Evolutionary conservation across 2,888 invertebrate genomes (phyloP).

Genomic region (Cheilosia scutellata): DNA sequence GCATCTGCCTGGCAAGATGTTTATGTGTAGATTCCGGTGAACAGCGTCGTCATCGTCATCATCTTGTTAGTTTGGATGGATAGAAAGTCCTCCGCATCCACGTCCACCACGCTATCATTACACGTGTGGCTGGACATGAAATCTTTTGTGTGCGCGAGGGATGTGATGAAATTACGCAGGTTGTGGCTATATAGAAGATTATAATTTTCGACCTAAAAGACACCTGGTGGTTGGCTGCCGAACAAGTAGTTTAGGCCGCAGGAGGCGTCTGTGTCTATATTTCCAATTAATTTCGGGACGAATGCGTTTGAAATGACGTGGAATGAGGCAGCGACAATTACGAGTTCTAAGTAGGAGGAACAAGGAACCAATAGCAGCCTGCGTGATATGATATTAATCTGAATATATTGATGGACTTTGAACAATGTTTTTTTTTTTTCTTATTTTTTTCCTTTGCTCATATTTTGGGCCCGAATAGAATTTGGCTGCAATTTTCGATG

Average conservation of each 20-base stretch:
- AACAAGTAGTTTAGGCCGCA: conserved; percentile 11
- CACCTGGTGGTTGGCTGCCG: conserved; percentile 53
- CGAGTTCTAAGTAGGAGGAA: conserved; percentile 32
- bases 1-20: conserved; percentile 74
- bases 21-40: conserved; percentile 59
- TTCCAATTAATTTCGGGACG: conserved; percentile 65
- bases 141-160: conserved; percentile 56
- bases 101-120: conserved; percentile 42
- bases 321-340: conserved; percentile 41
- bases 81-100: conserved; percentile 62
- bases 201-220: conserved; percentile 51
- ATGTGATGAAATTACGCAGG: conserved; percentile 59
- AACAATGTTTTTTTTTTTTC: not conserved
- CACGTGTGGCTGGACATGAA: conserved; percentile 41
- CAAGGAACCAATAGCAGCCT: conserved; percentile 5
- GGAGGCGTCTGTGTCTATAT: conserved; percentile 55
- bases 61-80: conserved; percentile 60
- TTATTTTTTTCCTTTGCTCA: not conserved
- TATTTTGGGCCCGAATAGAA: not conserved
- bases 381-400: not conserved
- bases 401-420: not conserved
- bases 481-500: not conserved
- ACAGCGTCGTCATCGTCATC: conserved; percentile 35
- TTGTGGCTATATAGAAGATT: conserved; percentile 60
- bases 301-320: conserved; percentile 53